Evolutionary conservation across 2,797 vertebrate species (phyloP).

Genomic region (Myotis myotis): DNA sequence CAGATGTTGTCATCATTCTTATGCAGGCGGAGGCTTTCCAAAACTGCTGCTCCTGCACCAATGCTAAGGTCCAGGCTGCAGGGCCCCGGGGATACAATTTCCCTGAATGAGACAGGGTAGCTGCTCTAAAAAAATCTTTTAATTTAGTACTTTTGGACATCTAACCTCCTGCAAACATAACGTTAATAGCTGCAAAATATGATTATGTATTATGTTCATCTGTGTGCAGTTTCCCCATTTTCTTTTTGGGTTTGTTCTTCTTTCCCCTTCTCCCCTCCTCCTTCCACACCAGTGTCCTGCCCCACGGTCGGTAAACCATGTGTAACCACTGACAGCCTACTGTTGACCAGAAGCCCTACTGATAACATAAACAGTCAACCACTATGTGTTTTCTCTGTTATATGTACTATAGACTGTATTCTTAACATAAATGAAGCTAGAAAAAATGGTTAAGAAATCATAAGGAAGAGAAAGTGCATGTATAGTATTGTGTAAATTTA

Average conservation of each 20-base stretch:
- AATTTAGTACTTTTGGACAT: background rate
- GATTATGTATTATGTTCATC: background rate
- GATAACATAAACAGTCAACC: background rate
- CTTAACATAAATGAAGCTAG: background rate
- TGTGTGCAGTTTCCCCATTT: background rate
- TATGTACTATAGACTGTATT: background rate
- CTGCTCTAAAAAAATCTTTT: background rate
- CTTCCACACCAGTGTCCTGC: background rate
- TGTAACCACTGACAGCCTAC: background rate
- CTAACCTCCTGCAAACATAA: background rate
- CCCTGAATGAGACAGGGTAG: background rate
- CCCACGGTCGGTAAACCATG: background rate
- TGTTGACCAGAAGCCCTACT: background rate
- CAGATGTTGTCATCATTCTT: background rate
- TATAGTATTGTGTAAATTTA: background rate
- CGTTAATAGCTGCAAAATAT: background rate
- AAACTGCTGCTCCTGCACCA: background rate
- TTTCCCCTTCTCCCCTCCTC: background rate
- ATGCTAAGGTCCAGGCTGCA: background rate
- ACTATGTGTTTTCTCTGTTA: background rate
- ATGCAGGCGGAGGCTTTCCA: background rate
- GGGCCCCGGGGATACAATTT: background rate
- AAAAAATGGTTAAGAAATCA: background rate
- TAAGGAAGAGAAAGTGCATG: background rate
- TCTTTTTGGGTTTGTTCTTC: background rate